Percentiles rank a stretch among this genome's conserved stretches.
These are phyloP conservation scores for Drosophila flavopinicola DNA, from an alignment of 2,888 invertebrate species.

Conservation along the genomic window DNA sequence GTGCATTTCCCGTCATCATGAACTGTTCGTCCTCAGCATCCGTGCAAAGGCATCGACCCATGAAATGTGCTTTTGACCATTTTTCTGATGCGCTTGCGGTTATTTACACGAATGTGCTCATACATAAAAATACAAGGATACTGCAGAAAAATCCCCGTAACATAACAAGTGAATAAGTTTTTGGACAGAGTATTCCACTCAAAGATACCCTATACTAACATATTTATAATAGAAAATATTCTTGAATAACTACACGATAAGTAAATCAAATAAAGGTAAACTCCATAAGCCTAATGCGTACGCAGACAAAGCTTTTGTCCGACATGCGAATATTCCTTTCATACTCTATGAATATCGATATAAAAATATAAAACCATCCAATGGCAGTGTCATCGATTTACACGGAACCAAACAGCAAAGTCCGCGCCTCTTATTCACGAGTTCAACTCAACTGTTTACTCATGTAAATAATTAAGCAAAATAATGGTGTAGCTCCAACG, in stretches of 20 bases:
- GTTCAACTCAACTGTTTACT: constrained; percentile 68
- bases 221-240: too few relatives aligned
- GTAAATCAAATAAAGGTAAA: too few relatives aligned
- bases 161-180: background rate
- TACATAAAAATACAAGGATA: background rate
- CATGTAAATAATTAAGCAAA: constrained; percentile 78
- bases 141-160: background rate
- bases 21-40: constrained; percentile 11
- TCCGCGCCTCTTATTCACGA: constrained; percentile 13
- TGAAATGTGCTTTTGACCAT: constrained; percentile 66
- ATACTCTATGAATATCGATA: background rate
- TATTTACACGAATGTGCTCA: constrained; percentile 58
- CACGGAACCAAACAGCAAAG: constrained; percentile 37
- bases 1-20: constrained; percentile 24
- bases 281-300: too few relatives aligned
- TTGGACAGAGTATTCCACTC: too few relatives aligned
- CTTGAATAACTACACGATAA: too few relatives aligned
- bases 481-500: constrained; percentile 70
- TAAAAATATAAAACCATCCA: constrained; percentile 1
- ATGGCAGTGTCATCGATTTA: constrained; percentile 35
- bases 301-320: too few relatives aligned
- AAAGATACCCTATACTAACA: background rate
- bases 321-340: background rate
- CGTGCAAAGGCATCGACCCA: constrained; percentile 49
- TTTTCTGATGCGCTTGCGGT: constrained; percentile 67